Evolutionary conservation across 2,113 vertebrate species (phyloP), one percentile per base, ranked within the genome.

Genomic region (Bos javanicus): DNA sequence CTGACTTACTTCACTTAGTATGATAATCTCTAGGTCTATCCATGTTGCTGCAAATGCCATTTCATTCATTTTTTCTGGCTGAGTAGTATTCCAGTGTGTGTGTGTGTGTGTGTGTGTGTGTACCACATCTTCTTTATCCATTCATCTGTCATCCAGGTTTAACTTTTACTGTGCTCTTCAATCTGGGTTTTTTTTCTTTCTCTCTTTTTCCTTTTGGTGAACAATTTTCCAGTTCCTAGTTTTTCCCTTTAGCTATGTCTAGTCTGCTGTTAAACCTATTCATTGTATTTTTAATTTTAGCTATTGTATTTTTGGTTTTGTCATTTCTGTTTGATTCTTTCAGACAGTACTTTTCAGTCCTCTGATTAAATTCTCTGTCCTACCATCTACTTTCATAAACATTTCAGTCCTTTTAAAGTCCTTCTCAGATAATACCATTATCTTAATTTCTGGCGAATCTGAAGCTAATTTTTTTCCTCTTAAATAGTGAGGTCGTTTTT

Each of bases 301-400:
- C 85, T 95, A 74, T 9, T 62, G 6, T 26, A 14, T 23, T 64
- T 87, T 80, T 48, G 13, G 10, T 19, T 96, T 90, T 85, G 11
- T 76, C 67, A 84, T 88, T 96, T 97, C 59, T 82, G 1, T 86
- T 64, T 96, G 43, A 82, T 14, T 86, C 50, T 86, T 91, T 85
- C n/a, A 85, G 57, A 71, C 33, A 60, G 39, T 56, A n/a, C 36
- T 67, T 93, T 56, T 26, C 7, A 54, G 54, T 89, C 76, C 57
- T 91, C 26, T 76, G 30, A 25, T 88, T 43, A 78, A 81, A 92
- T 56, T 78, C 46, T 83, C 54, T 94, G 19, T 80, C 30, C 78
- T 25, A 43, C 28, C 7, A 26, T 94, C 59, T 86, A 54, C 48
- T 67, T 81, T 50, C n/a, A 81, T 74, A 62, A 84, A 62, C 28